Evolutionary conservation across 2,888 invertebrate genomes (phyloP), one percentile per base, ranked within the genome.

Genomic region (Trilocha varians): DNA sequence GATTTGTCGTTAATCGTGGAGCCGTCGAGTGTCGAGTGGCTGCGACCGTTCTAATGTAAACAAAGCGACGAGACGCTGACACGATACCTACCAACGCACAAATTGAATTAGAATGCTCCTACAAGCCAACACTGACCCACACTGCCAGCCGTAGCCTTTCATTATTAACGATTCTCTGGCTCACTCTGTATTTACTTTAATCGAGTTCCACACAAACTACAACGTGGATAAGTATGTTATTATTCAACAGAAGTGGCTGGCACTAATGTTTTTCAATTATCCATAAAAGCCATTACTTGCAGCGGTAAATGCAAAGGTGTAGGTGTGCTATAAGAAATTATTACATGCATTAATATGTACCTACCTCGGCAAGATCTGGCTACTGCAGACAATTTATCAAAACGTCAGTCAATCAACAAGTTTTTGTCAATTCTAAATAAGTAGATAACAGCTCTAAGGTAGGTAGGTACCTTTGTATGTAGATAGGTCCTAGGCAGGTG

Each of bases 1-100:
- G 84, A 84, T 84, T 83, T 75, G 78, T 79, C 76, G 78, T 77
- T 80, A 79, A 82, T 80, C 77, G 77, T 70, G 70, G 66, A 65
- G 75, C 70, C 70, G 65, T 62, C 60, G 62, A 72, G 71, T 69
- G 69, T 52, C 6, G 63, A 61, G 60, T 45, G 49, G 47, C 46
- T 42, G 53, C 50, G 50, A 53, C 60, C 59, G 55, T 60, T 58
- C 62, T 64, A 69, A 66, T 76, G 78, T 79, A 78, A 80, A 78
- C 79, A 79, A 72, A 74, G 68, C 70, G 55, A 51, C 52, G 49
- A 49, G 45, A 44, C 48, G 47, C 47, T 46, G 43, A n/a, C 39
- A 13, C 35, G 60, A 60, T 63, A 63, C 63, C 60, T 61, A 58
- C 63, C 60, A 61, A 58, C 64, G 59, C 65, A 62, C 73, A 66